Evolutionary conservation across 2,888 invertebrate genomes (phyloP).

Genomic region (Leptopterna dolabrata): DNA sequence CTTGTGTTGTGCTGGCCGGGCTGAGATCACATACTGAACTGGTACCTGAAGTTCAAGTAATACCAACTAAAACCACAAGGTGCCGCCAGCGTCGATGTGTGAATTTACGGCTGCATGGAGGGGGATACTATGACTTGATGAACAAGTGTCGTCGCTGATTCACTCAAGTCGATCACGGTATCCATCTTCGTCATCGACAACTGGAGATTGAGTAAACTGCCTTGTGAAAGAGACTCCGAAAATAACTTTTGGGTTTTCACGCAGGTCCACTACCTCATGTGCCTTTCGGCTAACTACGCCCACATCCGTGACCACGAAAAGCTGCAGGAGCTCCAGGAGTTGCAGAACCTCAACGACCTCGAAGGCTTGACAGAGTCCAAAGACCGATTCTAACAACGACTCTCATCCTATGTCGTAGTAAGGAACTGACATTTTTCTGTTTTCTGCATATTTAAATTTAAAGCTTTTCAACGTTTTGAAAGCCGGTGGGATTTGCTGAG

Average conservation of each 20-base stretch:
- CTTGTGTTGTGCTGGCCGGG: no score
- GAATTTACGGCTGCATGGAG: no score
- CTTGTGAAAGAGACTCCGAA: no score
- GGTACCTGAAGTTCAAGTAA: no score
- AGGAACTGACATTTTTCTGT: conserved; percentile 11
- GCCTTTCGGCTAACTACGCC: conserved; percentile 93
- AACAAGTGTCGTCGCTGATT: no score
- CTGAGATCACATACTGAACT: no score
- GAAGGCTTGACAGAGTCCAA: conserved; percentile 77
- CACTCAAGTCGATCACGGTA: no score
- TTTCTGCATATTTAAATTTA: background rate
- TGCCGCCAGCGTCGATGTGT: no score
- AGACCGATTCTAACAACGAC: conserved; percentile 77
- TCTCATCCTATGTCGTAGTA: conserved; percentile 30
- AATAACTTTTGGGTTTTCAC: conserved; percentile 33
- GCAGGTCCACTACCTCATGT: conserved; percentile 90
- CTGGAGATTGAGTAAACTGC: no score
- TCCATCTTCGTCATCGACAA: no score
- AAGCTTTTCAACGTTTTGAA: background rate
- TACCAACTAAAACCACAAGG: no score
- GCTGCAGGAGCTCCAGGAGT: conserved; percentile 90
- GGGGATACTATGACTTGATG: no score
- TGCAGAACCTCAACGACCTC: conserved; percentile 87
- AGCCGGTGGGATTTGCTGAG: background rate
- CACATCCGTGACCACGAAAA: conserved; percentile 95